Evolutionary conservation across 1,140 invertebrate species (phyloP), one percentile per base, ranked within the genome.

Genomic region (Brachionus asplanchnoidis): DNA sequence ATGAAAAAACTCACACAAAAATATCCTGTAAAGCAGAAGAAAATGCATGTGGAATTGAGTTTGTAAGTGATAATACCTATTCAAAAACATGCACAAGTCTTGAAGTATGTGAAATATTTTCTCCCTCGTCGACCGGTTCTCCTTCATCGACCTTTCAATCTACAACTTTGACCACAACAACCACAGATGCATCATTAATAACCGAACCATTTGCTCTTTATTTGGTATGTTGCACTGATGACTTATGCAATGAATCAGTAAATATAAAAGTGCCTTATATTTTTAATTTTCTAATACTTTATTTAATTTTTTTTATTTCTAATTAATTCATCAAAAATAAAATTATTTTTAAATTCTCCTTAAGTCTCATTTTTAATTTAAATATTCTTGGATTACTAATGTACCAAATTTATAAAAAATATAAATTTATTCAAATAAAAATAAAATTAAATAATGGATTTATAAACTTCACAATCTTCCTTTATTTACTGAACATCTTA

Each of bases 21-120:
- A 6, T n/a, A 7, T 20, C 32, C 23, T 73, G 68, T 42, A 73
- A 42, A 73, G 36, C 68, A 14, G 68, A 73, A 17, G 68, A 73
- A 73, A 73, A 36, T 40, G 68, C 68, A n/a, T 73, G 68, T 73
- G 68, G 26, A 7, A 73, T 73, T 42, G 68, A 73, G 23, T 42
- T 73, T 42, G 17, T 73, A 17, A 73, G 68, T 73, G 68, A 73
- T 9, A 73, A 73, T 42, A 42, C 68, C 0, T 73, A 73, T 42
- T 40, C 32, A 1, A 73, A 73, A 17, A 40, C 68, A 11, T 73
- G 68, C 20, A 73, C 68, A 40, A 40, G 12, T 7, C 36, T 40
- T 42, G 32, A 73, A 42, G 40, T 73, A n/a, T 73, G 68, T 42
- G 68, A 73, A 73, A 17, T 73, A 42, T 42, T 73, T 42, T 36